Evolutionary conservation across 2,888 invertebrate genomes (phyloP), one percentile per base, ranked within the genome.

Genomic region (Alentia gelatinosa): DNA sequence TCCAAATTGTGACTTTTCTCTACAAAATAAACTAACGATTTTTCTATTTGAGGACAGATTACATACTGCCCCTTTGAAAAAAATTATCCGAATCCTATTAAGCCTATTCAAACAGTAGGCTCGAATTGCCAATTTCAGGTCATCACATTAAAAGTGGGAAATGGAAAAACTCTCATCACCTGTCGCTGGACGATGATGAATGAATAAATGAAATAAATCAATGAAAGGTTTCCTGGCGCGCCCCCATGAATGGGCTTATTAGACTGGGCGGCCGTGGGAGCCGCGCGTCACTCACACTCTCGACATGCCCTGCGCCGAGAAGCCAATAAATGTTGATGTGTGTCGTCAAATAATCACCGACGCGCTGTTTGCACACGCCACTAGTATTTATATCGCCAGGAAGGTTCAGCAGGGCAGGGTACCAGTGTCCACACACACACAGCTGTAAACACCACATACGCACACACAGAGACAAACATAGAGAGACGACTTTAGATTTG

Each of bases 301-400:
- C 68, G 68, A 30, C 68, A 68, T 68, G 33, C 68, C 63, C 68
- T 30, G 68, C 33, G 33, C 68, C 30, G 68, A 3, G 68, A 30
- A 68, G 68, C 68, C 68, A 68, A 68, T 68, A 68, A 68, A 26
- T n/a, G 68, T 12, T 68, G 68, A 30, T 68, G 68, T 68, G 68
- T 68, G 26, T 68, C 68, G 12, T 30, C 68, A 68, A 68, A 68
- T 68, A 68, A 68, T 68, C 68, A 68, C 68, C 5, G 56, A 56
- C 56, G 23, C 23, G 56, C 23, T 68, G 68, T 68, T 68, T 68
- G 15, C 68, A 26, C 68, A 68, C 68, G 4, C 30, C 19, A n/a
- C 23, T 56, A n/a, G 56, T 56, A 56, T 56, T 56, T 56, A 56
- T 56, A 56, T 56, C 56, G n/a, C 19, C 56, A 56, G 3, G 56